Base-by-base conservation (phyloP, 1,140 invertebrate species). In the Trigoniulus corallinus region DNA sequence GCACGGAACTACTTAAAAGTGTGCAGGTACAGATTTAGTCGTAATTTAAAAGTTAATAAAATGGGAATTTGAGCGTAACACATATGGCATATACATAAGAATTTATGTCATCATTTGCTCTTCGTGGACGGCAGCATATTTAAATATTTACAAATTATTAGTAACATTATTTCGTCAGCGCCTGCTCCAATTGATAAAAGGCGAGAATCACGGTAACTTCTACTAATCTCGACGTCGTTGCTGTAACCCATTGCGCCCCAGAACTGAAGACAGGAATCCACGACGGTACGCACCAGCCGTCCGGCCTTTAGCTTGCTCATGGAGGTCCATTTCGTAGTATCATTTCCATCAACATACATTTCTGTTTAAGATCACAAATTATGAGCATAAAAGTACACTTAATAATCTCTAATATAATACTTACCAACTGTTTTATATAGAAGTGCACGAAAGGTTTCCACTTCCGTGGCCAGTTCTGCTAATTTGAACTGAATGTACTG, bases 191-290 rank as follows among this genome's bases (percentile, higher is more conserved):
- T 78, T 2, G 73, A 74, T 20, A 72, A 26, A 0, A 76, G 57
- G 25, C 76, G 61, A 34, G 66, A 57, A 62, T 78, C 76, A 39
- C 76, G 65, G 56, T 64, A 75, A 12, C 65, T 58, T 20, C 74
- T 57, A 34, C 65, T 67, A 34, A 76, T 61, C 3, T 61, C 52
- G 15, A 69, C 63, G 42, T 79, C 75, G 40, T 65, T 62, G 2
- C 72, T 73, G 60, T 69, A 79, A 2, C 76, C 76, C 72, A 76
- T 76, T 18, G 74, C 77, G 50, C 77, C 76, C 70, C 72, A 77
- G 55, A 62, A 77, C 63, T 78, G 76, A 26, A 78, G 60, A 61
- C 76, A 79, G 15, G 61, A 54, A 60, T 78, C 77, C n/a, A 66
- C 61, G 0, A 74, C 60, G 57, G 71, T 64, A 24, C 76, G 57